Base-by-base conservation (phyloP, 2,797 vertebrate genomes). In the Scyliorhinus canicula region DNA sequence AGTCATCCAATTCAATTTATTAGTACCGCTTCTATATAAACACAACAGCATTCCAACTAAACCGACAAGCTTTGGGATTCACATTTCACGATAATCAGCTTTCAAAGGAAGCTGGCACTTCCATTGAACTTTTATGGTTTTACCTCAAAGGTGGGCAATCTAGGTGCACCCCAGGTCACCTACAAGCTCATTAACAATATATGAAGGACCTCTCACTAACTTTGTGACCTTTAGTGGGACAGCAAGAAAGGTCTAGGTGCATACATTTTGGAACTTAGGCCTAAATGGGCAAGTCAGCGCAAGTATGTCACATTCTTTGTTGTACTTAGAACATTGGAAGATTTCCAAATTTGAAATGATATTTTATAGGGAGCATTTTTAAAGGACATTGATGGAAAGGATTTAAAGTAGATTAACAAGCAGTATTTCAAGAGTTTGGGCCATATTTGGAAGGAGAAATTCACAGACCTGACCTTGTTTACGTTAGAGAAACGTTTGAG, bases 311-410 rank as follows among this genome's bases (percentile, higher is more conserved):
- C 26, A 35, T 3, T 44, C 7, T 91, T 91, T 44, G n/a, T 0
- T 65, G 60, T 26, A 65, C 40, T 65, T 65, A 26, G 88, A 65
- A 65, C 44, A 44, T 63, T 91, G 60, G 60, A 91, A 65, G 60
- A 11, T 14, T 91, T 91, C 88, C 88, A 91, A 65, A 65, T 91
- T 91, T 65, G n/a, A 91, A 91, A 7, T 44, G 79, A 82, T 91
- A 44, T 91, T 65, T 91, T 55, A 57, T 3, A 40, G n/a, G 57
- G 21, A 91, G 16, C 8, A 91, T 65, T 65, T 91, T n/a, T 44
- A 65, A 91, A 65, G n/a, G 1, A 5, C n/a, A 65, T 65, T 91
- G 88, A 65, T 65, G 55, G 31, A 60, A 90, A 90, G 14, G 52
- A 21, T 90, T 65, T 40, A 91, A 44, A 63, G 35, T 44, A 63